Percentiles rank a stretch among this genome's conserved stretches.
These are phyloP conservation scores for Chaetodon auriga DNA, from an alignment of 2,113 vertebrate species.

Conservation along the genomic window DNA sequence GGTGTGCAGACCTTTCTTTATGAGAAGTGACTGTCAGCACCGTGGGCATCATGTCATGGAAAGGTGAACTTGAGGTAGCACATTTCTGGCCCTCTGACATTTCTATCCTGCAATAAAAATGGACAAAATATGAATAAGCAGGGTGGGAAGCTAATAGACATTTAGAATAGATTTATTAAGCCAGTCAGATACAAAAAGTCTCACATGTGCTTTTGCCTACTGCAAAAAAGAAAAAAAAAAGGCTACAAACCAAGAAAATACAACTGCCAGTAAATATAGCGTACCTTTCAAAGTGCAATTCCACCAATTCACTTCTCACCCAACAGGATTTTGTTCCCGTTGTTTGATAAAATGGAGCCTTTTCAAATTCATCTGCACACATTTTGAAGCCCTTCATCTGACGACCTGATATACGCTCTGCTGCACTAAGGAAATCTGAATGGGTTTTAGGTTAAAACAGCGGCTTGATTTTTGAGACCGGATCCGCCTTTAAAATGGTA, in stretches of 20 bases:
- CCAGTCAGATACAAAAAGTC: slow-evolving; percentile 88
- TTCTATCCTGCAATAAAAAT: slow-evolving; percentile 1
- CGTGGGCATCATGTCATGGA: not conserved
- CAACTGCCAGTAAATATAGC: slow-evolving; percentile 80
- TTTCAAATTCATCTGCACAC: slow-evolving; percentile 47
- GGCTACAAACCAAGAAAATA: slow-evolving; percentile 81
- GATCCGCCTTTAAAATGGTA: slow-evolving; percentile 6
- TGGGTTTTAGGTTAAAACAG: slow-evolving; percentile 33
- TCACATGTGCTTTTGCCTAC: slow-evolving; percentile 86
- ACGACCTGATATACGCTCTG: slow-evolving; percentile 30
- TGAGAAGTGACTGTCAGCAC: not conserved
- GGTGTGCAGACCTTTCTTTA: slow-evolving; percentile 13
- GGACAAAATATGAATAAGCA: slow-evolving; percentile 32
- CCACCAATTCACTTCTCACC: slow-evolving; percentile 70
- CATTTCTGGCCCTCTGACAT: not conserved
- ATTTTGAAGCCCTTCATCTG: slow-evolving; percentile 64
- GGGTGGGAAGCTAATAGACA: slow-evolving; percentile 72
- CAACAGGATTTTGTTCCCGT: slow-evolving; percentile 52
- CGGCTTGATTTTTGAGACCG: slow-evolving; percentile 27
- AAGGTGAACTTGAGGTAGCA: not conserved
- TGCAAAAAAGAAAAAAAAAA: slow-evolving; percentile 68
- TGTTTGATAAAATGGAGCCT: slow-evolving; percentile 41
- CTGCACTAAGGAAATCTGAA: slow-evolving; percentile 3
- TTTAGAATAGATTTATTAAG: slow-evolving; percentile 88
- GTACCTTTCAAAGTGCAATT: slow-evolving; percentile 81